Percentiles rank a stretch among this genome's conserved stretches.
Conservation (phyloP, 2,113 vertebrate species). For the Buteo buteo region DNA sequence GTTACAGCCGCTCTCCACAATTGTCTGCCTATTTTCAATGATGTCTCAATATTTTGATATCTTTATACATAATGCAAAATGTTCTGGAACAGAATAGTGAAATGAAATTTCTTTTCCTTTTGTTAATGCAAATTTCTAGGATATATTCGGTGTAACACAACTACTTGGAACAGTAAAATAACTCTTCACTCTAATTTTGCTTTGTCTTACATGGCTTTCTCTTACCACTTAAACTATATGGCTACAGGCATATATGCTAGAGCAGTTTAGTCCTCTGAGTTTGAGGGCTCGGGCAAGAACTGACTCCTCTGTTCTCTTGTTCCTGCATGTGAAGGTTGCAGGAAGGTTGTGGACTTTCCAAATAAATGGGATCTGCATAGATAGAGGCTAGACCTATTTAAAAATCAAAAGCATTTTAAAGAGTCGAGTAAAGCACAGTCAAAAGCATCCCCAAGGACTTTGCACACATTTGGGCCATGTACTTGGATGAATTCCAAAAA, state of each 20-base stretch:
- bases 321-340: neutral
- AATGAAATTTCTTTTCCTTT: slow-evolving; percentile 12
- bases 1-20: neutral
- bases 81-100: slow-evolving; percentile 10
- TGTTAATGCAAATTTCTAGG: slow-evolving; percentile 3
- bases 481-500: neutral
- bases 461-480: neutral
- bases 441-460: neutral
- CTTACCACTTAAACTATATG: neutral
- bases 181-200: neutral
- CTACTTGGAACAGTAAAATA: neutral
- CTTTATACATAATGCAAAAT: neutral
- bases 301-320: neutral
- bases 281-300: neutral
- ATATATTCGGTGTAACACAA: neutral
- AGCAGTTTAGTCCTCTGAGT: neutral
- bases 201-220: neutral
- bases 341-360: neutral
- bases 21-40: slow-evolving; percentile 6
- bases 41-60: slow-evolving; percentile 57
- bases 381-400: neutral
- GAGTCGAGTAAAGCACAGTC: neutral
- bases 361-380: neutral
- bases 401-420: neutral
- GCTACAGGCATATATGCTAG: neutral